Percentiles rank a stretch among this genome's conserved stretches.
Evolutionary conservation across 2,888 invertebrate genomes (phyloP).

Genomic region (Eledone cirrhosa): DNA sequence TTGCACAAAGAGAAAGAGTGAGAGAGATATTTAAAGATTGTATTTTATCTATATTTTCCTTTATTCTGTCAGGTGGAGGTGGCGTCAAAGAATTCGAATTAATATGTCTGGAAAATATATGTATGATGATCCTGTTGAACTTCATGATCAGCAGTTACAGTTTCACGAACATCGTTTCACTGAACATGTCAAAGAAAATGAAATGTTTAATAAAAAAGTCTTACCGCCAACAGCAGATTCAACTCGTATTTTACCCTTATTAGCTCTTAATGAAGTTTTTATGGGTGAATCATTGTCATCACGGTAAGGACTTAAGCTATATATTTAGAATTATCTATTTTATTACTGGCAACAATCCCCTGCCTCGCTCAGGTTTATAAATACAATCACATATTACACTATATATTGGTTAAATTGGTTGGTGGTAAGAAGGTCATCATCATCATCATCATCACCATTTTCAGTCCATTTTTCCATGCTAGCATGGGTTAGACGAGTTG

Average conservation of each 20-base stretch:
- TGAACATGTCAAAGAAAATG: conserved; percentile 64
- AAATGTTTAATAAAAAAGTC: conserved; percentile 41
- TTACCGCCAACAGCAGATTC: conserved; percentile 32
- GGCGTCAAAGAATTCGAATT: conserved; percentile 87
- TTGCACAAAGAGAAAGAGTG: no score
- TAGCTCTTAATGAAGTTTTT: conserved; percentile 98
- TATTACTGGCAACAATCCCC: no score
- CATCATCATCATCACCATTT: no score
- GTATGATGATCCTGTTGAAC: conserved; percentile 75
- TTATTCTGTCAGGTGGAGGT: conserved; percentile 76
- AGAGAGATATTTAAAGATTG: no score
- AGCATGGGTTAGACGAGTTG: no score
- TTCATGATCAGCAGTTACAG: conserved; percentile 75
- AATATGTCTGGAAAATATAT: conserved; percentile 78
- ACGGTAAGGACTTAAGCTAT: conserved; percentile 59
- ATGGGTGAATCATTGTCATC: conserved; percentile 96
- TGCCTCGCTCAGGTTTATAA: no score
- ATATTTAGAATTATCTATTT: no score
- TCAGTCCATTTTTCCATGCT: no score
- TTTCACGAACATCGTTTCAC: conserved; percentile 70
- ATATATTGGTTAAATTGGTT: no score
- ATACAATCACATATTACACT: no score
- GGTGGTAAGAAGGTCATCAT: no score
- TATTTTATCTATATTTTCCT: neutral
- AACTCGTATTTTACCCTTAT: conserved; percentile 77